Evolutionary conservation across 2,888 invertebrate species (phyloP), one percentile per base, ranked within the genome.

Genomic region (Volucella zonaria): DNA sequence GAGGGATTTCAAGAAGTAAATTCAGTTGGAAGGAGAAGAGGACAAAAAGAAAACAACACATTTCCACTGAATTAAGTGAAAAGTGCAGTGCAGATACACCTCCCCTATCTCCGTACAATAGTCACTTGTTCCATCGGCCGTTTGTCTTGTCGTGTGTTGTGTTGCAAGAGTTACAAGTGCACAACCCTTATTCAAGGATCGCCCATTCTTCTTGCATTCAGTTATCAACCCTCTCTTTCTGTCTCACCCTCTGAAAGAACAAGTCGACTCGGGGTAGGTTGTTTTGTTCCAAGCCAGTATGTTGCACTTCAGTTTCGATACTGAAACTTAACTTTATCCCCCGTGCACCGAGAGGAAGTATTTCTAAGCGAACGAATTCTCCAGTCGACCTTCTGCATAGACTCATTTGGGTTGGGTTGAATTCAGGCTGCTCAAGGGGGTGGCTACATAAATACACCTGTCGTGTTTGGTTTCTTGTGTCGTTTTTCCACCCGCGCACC

Each of bases 381-480:
- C 43, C 45, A 43, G 40, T 66, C 14, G 43, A 45, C 54, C 23
- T n/a, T 40, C 9, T 40, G n/a, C 6, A 38, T 15, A 49, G 9
- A 31, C 40, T 10, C 58, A 73, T 66, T 31, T 71, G 40, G 61
- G 52, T 31, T 82, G 66, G 51, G 76, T 81, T 51, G 15, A 31
- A 31, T 51, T 56, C n/a, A 12, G 31, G 47, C 75, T 74, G 66
- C 75, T 67, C 61, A 4, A 15, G 38, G 58, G 76, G 73, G 67
- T 64, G 85, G 81, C 77, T 73, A 77, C 81, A 85, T 85, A 85
- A 85, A 85, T 85, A 85, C 85, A 85, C 85, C 85, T 85, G 85
- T 81, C 85, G 81, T 85, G 85, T 85, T 85, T 77, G 81, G 76
- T 81, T 81, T 76, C 83, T 79, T 80, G 80, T 75, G 80, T 64